Base-by-base conservation (phyloP, 2,888 invertebrate species). In the Odontomyia ornata region DNA sequence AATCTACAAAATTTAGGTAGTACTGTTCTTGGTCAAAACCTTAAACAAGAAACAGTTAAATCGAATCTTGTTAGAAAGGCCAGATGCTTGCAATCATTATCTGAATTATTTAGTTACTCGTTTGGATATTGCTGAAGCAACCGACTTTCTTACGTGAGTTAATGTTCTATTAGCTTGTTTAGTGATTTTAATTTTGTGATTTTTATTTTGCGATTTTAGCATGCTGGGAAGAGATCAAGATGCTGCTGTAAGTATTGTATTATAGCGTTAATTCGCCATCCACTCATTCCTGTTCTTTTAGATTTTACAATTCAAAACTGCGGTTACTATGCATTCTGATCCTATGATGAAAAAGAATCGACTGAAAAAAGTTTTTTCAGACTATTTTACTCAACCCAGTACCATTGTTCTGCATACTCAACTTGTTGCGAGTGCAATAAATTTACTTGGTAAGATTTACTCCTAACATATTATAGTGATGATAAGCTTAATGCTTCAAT, bases 11-110 rank as follows among this genome's bases (percentile, higher is more conserved):
- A 73, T 88, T 11, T 84, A 93, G 93, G 90, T 95, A 25, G 89
- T 93, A 0, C 84, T 95, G 9, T 95, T 93, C 85, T 88, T 96
- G 1, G 91, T 91, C 77, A 91, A 90, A 82, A 93, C 95, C 0
- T 84, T 96, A 9, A 93, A 93, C 80, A 89, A 90, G 80, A 90
- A 90, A 78, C 84, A 94, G 60, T 92, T 95, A 43, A 90, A 92
- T 79, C 90, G 91, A 81, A 86, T 95, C 64, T 84, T 96, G 0
- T 87, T 91, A 0, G 89, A 91, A n/a, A 88, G 93, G 77, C 91
- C 92, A 0, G 86, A 90, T 3, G 95, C 95, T 0, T 88, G 94
- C 11, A 89, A 91, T 79, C 92, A 93, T 81, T 95, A 95, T 83
- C 88, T 92, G 11, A 90, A 92, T 81, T 93, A 93, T 84, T 85